Base-by-base conservation (phyloP, 2,113 vertebrate genomes). In the Sisor rabdophorus region DNA sequence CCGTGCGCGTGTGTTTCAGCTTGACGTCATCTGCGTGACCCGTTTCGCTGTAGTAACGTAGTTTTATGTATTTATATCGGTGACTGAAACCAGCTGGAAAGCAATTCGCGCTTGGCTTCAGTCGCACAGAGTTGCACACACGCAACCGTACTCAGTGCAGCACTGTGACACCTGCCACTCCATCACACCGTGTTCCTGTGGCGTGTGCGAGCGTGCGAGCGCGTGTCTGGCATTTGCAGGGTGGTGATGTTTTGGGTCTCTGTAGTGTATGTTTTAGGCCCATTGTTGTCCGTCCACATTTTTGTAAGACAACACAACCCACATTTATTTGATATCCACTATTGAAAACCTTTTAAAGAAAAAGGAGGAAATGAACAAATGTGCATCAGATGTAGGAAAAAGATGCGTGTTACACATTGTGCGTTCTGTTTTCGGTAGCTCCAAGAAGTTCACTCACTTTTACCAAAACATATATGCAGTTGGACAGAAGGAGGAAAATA, bases 381-480 rank as follows among this genome's bases (percentile, higher is more conserved):
- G 26, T 22, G 71, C 71, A 71, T 44, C 55, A 77, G 54, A 59
- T 60, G 24, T 60, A 67, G 60, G 36, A 79, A 47, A 10, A 70
- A 75, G 63, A 19, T 63, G 70, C 48, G 71, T 63, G 47, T 81
- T 67, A 9, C 30, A 65, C 68, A 48, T 48, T 71, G 76, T 53
- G 60, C 19, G 47, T 50, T 73, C 70, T 28, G 80, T 47, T 76
- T 68, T 70, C 56, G 52, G 81, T 58, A 61, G 22, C 79, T 64
- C 60, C 76, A 75, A 58, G 82, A 82, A 81, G 80, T 69, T 36
- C 80, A 84, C 81, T 85, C 82, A 83, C 71, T 85, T 85, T 30
- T 52, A 86, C 82, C 80, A 84, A 84, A 88, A 83, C 88, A 89
- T 89, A 91, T 93, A 93, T 90, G 91, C 90, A 93, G 92, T 92